A percentile compares a stretch with the other conserved stretches of the same genome.
Evolutionary conservation across 2,797 vertebrate genomes (phyloP).

Genomic region (Anabacerthia variegaticeps): DNA sequence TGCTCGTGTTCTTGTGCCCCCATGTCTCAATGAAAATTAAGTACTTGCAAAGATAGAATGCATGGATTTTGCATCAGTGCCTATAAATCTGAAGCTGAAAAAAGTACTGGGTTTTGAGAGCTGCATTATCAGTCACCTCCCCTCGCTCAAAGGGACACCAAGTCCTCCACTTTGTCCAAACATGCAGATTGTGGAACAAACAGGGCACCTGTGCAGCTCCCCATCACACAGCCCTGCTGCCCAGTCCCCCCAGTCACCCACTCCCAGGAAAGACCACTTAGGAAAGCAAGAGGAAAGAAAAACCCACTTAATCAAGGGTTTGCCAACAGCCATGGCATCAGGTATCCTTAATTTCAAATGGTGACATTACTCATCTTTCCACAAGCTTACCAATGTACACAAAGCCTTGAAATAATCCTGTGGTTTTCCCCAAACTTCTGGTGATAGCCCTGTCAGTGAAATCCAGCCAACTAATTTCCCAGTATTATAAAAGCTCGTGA

Average conservation of each 20-base stretch:
- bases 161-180: neutral
- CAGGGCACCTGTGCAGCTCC: neutral
- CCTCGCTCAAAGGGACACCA: neutral
- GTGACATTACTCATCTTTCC: neutral
- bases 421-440: neutral
- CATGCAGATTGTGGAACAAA: accelerated
- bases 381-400: neutral
- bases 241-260: neutral
- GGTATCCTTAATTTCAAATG: neutral
- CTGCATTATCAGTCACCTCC: neutral
- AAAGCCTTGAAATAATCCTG: neutral
- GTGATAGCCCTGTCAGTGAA: neutral
- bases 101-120: neutral
- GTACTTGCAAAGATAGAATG: accelerated
- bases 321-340: neutral
- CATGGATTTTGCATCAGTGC: neutral
- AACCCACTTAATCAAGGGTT: too few species aligned
- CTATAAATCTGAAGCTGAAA: neutral
- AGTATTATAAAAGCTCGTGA: neutral
- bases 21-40: accelerated
- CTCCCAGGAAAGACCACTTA: neutral
- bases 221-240: neutral
- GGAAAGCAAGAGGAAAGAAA: neutral
- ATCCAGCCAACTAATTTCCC: neutral
- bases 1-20: neutral